Percentiles rank a stretch among this genome's conserved stretches.
These are phyloP conservation scores for Clinocottus analis DNA, from an alignment of 2,113 vertebrate genomes.

Conservation along the genomic window DNA sequence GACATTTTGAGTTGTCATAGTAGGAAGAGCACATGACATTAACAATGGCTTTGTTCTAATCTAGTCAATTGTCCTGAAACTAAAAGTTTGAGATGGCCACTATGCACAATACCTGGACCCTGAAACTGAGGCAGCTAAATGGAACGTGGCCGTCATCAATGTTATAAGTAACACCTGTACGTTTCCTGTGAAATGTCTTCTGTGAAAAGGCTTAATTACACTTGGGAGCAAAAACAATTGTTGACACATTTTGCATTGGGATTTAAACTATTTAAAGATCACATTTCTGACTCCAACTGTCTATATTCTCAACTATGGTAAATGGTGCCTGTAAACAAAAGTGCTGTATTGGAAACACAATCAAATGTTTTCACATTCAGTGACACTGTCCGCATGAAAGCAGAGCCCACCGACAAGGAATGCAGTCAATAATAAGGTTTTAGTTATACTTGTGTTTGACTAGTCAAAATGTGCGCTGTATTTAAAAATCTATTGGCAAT, in stretches of 20 bases:
- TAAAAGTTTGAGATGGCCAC: not conserved
- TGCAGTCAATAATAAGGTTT: not conserved
- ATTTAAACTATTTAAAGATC: too few relatives aligned
- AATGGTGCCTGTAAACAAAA: not conserved
- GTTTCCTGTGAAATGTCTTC: not conserved
- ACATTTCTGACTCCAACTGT: not conserved
- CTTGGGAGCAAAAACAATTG: not conserved
- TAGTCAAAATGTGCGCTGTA: not conserved
- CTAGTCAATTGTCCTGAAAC: not conserved
- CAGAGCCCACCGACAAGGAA: not conserved
- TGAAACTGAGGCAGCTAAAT: not conserved
- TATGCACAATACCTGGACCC: not conserved
- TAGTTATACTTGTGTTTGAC: not conserved
- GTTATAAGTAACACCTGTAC: not conserved
- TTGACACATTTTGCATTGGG: not conserved
- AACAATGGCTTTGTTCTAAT: not conserved
- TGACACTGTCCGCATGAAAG: not conserved
- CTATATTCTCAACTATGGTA: not conserved
- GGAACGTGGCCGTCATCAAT: too few relatives aligned
- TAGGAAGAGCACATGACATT: not conserved
- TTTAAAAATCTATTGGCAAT: not conserved
- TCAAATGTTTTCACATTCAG: conserved; percentile 5
- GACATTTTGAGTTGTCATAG: not conserved
- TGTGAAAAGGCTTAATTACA: not conserved
- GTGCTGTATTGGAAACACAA: not conserved